Conservation (phyloP, 2,113 vertebrate genomes). For the Mixornis gularis region DNA sequence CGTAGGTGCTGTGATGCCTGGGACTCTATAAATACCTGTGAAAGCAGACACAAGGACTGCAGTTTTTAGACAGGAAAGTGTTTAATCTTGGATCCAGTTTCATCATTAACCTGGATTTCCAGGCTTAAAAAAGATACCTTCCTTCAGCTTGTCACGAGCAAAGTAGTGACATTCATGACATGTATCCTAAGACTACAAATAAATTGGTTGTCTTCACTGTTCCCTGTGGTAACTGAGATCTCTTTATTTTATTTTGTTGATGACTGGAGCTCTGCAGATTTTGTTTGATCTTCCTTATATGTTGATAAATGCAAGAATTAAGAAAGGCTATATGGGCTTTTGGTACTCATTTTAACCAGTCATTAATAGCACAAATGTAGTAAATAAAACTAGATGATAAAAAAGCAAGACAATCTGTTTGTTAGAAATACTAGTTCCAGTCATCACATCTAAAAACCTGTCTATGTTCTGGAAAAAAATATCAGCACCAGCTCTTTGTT, state of each 20-base stretch:
- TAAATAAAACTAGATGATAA: constrained; percentile 2
- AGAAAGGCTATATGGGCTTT: not conserved
- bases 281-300: constrained; percentile 25
- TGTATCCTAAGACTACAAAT: constrained; percentile 42
- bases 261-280: constrained; percentile 6
- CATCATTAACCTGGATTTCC: constrained; percentile 47
- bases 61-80: not conserved
- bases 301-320: constrained; percentile 27
- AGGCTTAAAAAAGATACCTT: constrained; percentile 4
- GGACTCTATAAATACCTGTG: not conserved
- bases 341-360: constrained; percentile 4
- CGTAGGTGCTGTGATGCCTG: not conserved
- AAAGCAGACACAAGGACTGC: not conserved
- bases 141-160: constrained; percentile 8
- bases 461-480: not conserved
- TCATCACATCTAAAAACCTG: not conserved
- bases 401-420: not conserved
- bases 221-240: constrained; percentile 17
- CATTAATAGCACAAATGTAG: not conserved
- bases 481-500: not conserved
- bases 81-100: constrained; percentile 45
- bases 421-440: not conserved
- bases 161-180: constrained; percentile 14
- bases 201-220: constrained; percentile 12
- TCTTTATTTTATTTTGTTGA: constrained; percentile 5